phyloP scores from a whole-genome alignment of 2,113 vertebrate genomes.

The Grammomys dolichurus region DNA sequence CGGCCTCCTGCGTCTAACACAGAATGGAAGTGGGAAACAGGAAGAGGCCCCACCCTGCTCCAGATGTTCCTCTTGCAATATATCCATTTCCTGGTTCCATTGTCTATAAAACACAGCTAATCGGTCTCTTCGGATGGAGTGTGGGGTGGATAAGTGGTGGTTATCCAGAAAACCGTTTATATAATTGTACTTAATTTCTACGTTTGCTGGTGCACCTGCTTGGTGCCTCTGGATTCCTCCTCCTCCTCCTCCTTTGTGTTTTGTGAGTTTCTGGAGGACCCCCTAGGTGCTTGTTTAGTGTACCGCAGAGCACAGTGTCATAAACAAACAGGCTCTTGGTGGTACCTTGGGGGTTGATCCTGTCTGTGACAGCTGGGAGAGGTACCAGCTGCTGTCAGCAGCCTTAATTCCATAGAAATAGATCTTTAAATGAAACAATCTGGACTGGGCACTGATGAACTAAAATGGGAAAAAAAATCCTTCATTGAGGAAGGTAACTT shows the following conservation, averaged over 20 bases:
- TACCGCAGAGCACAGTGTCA: background rate
- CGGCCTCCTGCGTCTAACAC: background rate
- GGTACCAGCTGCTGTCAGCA: too few relatives aligned
- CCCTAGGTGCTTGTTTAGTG: background rate
- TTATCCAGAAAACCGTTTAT: background rate
- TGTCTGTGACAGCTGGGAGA: background rate
- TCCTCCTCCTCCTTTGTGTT: background rate
- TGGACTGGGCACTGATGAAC: background rate
- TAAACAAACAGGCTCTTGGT: background rate
- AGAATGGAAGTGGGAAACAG: background rate
- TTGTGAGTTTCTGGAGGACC: background rate
- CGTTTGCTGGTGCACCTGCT: background rate
- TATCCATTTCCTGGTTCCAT: background rate
- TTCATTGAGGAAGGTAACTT: background rate
- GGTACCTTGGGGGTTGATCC: rapidly evolving
- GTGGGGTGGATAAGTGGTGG: too few relatives aligned
- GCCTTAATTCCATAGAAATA: background rate
- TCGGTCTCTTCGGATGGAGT: rapidly evolving
- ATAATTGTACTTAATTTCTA: rapidly evolving
- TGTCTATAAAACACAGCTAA: background rate
- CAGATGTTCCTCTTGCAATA: background rate
- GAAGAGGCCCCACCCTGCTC: background rate
- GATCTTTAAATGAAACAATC: background rate
- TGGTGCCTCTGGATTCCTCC: background rate
- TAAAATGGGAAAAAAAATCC: rapidly evolving